phyloP scores from a whole-genome alignment of 2,888 invertebrate genomes.

The Archips xylosteana region DNA sequence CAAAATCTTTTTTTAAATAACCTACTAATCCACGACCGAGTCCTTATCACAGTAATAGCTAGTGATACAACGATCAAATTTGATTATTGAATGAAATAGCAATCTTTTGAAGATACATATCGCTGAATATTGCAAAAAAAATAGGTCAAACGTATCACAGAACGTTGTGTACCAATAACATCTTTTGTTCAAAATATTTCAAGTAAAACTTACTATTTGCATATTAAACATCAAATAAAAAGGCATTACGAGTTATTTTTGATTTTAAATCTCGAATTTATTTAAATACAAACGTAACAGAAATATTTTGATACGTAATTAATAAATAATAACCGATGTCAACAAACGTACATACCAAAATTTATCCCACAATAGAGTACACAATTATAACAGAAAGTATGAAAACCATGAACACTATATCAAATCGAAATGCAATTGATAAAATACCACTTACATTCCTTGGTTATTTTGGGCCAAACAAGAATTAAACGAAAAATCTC shows the following conservation, averaged over 20 bases:
- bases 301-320: slow-evolving; percentile 46
- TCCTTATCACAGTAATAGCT: no score
- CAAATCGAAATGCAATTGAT: background rate
- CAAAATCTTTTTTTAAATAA: background rate
- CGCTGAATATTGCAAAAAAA: no score
- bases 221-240: background rate
- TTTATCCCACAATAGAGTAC: background rate
- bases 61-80: no score
- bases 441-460: slow-evolving; percentile 81
- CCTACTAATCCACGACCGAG: background rate
- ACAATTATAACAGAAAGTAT: slow-evolving; percentile 27
- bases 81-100: no score
- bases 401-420: slow-evolving; percentile 42
- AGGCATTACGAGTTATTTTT: background rate
- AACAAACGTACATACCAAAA: slow-evolving; percentile 44
- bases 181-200: no score
- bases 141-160: no score
- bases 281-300: slow-evolving; percentile 27
- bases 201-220: no score
- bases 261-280: background rate
- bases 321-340: slow-evolving; percentile 50
- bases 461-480: slow-evolving; percentile 86
- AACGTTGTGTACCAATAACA: no score
- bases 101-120: no score
- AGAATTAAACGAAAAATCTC: slow-evolving; percentile 89